Percentiles rank a stretch among this genome's conserved stretches.
Conservation (phyloP, 2,888 invertebrate genomes). For the Netelia melanura region DNA sequence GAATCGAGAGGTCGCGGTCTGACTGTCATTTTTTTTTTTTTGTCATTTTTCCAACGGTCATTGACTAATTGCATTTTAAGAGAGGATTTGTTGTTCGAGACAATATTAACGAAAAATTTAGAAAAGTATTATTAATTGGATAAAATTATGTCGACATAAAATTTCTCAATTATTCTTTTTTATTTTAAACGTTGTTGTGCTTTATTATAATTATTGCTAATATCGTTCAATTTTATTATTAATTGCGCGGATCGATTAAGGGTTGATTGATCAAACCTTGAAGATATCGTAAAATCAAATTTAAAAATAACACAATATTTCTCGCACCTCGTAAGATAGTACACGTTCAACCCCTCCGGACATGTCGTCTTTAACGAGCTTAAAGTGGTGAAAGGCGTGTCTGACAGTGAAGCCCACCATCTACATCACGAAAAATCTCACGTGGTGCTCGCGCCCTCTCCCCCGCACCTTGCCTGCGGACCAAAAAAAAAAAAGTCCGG, state of each 20-base stretch:
- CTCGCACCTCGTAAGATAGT: background rate
- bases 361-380: constrained; percentile 56
- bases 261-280: too few species aligned
- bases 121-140: too few species aligned
- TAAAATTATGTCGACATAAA: too few species aligned
- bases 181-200: too few species aligned
- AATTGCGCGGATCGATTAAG: too few species aligned
- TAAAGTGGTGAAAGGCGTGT: constrained; percentile 72
- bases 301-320: too few species aligned
- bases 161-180: too few species aligned
- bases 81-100: too few species aligned
- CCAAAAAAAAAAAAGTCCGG: constrained; percentile 22
- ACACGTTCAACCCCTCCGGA: constrained; percentile 29
- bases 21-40: background rate
- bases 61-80: constrained; percentile 25
- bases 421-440: constrained; percentile 64
- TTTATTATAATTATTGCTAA: too few species aligned
- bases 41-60: constrained; percentile 19
- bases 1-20: constrained; percentile 41
- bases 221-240: too few species aligned
- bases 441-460: constrained; percentile 65
- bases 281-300: too few species aligned
- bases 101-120: too few species aligned
- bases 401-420: constrained; percentile 74
- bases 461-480: background rate